A percentile compares a stretch with the other conserved stretches of the same genome.
These are phyloP conservation scores for Drosophila nannoptera DNA, from an alignment of 1,140 invertebrate species.

Conservation along the genomic window DNA sequence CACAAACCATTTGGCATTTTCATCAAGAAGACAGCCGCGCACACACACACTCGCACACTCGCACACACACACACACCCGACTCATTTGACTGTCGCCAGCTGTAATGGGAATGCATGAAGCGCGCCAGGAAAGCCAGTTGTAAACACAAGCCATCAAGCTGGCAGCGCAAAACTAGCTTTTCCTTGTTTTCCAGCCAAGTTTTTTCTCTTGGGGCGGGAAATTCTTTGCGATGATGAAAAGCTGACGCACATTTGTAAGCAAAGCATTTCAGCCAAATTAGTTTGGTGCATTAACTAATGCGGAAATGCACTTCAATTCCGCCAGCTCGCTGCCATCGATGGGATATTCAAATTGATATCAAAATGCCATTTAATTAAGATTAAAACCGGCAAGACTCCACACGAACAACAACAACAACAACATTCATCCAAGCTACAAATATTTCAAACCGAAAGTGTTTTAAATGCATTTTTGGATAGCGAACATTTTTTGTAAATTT, in stretches of 20 bases:
- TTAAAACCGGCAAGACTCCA: conserved; percentile 50
- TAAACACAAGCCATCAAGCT: conserved; percentile 47
- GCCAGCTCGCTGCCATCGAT: not conserved
- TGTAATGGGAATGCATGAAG: conserved; percentile 67
- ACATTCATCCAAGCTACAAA: conserved; percentile 10
- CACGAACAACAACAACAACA: conserved; percentile 32
- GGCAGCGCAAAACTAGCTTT: not conserved
- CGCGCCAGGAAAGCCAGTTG: conserved; percentile 36
- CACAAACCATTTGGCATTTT: conserved; percentile 74
- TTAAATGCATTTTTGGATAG: conserved; percentile 44
- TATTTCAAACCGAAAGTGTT: conserved; percentile 21
- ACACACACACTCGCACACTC: conserved; percentile 33
- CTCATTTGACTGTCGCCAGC: conserved; percentile 64
- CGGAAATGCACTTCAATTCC: not conserved
- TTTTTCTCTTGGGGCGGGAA: conserved; percentile 13
- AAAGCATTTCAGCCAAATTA: conserved; percentile 77
- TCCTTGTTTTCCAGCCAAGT: conserved; percentile 61
- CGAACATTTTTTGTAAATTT: conserved; percentile 63
- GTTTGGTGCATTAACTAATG: conserved; percentile 72
- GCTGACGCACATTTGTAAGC: conserved; percentile 67
- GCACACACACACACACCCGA: conserved; percentile 30
- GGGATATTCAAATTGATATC: conserved; percentile 55
- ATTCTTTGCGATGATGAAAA: conserved; percentile 61
- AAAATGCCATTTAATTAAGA: conserved; percentile 70
- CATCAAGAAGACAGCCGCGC: conserved; percentile 58